These are phyloP conservation scores for Euspilapteryx auroguttella DNA, from an alignment of 2,888 invertebrate species.

Conservation along the genomic window DNA sequence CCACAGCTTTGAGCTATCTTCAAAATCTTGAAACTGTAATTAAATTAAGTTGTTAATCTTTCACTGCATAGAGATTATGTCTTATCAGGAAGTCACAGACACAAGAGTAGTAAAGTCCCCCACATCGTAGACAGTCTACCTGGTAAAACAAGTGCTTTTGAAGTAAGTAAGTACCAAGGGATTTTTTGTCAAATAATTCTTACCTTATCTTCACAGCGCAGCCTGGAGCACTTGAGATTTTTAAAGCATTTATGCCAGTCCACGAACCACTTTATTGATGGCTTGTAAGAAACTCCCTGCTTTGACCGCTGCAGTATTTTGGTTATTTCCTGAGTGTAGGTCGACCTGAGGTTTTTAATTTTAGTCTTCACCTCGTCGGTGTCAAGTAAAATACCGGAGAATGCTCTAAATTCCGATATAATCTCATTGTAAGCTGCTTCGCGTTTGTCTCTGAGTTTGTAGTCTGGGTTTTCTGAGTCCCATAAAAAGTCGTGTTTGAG, in stretches of 20 bases:
- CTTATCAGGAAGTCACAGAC: no score
- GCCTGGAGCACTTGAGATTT: conserved; percentile 18
- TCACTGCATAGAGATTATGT: no score
- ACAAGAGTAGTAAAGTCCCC: no score
- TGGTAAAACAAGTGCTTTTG: no score
- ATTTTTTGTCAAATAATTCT: no score
- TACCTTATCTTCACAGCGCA: no score
- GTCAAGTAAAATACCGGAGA: conserved; percentile 23
- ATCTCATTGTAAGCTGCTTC: conserved; percentile 33
- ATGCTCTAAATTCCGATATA: conserved; percentile 22
- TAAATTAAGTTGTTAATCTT: no score
- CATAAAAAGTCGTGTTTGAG: background rate
- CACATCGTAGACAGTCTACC: no score
- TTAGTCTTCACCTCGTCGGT: conserved; percentile 45
- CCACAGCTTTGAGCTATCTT: no score
- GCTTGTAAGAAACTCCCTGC: conserved; percentile 31
- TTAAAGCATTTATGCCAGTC: conserved; percentile 43
- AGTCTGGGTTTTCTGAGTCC: background rate
- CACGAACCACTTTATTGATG: conserved; percentile 39
- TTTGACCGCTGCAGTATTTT: conserved; percentile 41
- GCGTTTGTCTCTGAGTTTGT: conserved; percentile 12
- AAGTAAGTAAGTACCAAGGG: no score
- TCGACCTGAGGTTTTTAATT: conserved; percentile 49
- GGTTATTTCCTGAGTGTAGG: conserved; percentile 44
- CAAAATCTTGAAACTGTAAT: no score